Conservation (phyloP, 2,888 invertebrate species). For the Macrosoma leucophasiata region DNA sequence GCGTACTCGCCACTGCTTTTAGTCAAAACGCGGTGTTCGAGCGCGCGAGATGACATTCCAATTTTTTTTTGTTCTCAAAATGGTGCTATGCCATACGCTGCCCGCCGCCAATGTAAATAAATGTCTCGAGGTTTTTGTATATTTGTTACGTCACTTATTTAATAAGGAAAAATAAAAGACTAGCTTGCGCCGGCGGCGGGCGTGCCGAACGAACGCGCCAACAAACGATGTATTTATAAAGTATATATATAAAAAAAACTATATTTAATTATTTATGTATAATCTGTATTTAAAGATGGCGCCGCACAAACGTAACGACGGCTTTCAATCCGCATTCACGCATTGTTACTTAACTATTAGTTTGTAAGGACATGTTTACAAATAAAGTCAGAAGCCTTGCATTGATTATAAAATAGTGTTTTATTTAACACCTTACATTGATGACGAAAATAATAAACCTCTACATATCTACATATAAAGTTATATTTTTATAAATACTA, state of each 20-base stretch:
- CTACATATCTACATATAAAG: too few relatives aligned
- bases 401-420: conserved; percentile 52
- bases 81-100: conserved; percentile 25
- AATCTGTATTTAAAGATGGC: conserved; percentile 39
- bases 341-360: conserved; percentile 72
- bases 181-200: conserved; percentile 30
- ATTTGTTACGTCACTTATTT: conserved; percentile 47
- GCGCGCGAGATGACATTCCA: conserved; percentile 36
- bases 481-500: too few relatives aligned
- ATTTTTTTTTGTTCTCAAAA: conserved; percentile 22
- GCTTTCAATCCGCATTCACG: conserved; percentile 56
- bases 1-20: conserved; percentile 33
- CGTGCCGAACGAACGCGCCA: conserved; percentile 29
- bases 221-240: conserved; percentile 30
- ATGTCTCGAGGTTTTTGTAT: conserved; percentile 54
- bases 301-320: conserved; percentile 42
- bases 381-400: conserved; percentile 68
- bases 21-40: conserved; percentile 34
- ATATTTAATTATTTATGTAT: conserved; percentile 34
- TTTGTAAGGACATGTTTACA: conserved; percentile 65
- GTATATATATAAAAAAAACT: conserved; percentile 39
- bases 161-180: conserved; percentile 25
- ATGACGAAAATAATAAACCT: too few relatives aligned
- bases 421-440: conserved; percentile 33
- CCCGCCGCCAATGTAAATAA: conserved; percentile 24